Evolutionary conservation across 2,888 invertebrate species (phyloP), one percentile per base, ranked within the genome.

Genomic region (Nineta flava): DNA sequence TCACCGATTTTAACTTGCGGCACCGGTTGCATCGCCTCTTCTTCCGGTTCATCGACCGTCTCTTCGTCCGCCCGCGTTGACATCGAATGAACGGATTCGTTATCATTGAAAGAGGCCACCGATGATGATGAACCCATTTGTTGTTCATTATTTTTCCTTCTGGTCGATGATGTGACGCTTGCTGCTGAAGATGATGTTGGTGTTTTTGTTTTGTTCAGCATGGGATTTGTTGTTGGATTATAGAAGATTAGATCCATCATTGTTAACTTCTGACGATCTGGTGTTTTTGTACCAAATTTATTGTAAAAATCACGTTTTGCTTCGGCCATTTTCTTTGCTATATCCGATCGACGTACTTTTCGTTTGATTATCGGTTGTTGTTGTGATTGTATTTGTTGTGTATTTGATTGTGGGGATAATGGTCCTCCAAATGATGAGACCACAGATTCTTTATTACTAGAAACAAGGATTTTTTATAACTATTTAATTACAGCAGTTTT

Each of bases 191-290:
- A n/a, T 12, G 41, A 16, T 9, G 16, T 1, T 15, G 41, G 17
- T n/a, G 9, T 26, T 26, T 26, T 26, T n/a, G 9, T 26, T 26
- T 26, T 26, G 6, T 61, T 76, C 72, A 75, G 72, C 73, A 88
- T 84, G 3, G 86, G 86, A 67, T 85, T 86, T 10, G 76, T 73
- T 1, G 71, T 65, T 4, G 93, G 93, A 69, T 94, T 94, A 68
- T 88, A 93, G 68, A 84, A 90, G 59, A 94, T 90, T 48, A 93
- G 76, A 67, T 94, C 93, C 57, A 86, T 83, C 91, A 95, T 93
- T 44, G 86, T 92, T 55, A 94, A 75, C 54, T 72, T 71, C 1
- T 77, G 74, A 50, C 81, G 79, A 55, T 81, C 81, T 1, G 77
- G 77, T 50, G 64, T 61, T 52, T 67, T 68, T 41, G 70, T 63